Conservation (phyloP, 2,113 vertebrate genomes). For the Cephalopterus ornatus region DNA sequence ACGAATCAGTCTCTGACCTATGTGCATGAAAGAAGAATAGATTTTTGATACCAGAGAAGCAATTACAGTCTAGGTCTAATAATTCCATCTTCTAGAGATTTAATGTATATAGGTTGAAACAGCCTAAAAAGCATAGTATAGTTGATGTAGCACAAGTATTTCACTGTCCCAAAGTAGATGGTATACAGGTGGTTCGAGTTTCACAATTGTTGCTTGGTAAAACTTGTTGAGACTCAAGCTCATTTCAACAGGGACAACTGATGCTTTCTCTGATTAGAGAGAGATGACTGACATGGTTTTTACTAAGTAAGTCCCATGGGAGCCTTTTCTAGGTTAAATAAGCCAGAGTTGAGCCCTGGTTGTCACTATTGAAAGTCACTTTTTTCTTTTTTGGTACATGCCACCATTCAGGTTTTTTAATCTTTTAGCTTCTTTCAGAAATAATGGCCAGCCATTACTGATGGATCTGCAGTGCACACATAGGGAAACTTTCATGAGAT, state of each 20-base stretch:
- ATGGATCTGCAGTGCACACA: background rate
- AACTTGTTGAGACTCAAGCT: background rate
- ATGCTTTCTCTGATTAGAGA: background rate
- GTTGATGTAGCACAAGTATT: background rate
- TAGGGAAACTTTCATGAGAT: background rate
- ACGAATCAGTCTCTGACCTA: background rate
- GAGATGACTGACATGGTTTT: background rate
- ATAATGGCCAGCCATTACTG: background rate
- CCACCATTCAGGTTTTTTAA: background rate
- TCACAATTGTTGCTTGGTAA: background rate
- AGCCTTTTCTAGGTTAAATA: background rate
- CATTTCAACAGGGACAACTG: background rate
- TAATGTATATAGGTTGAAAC: background rate
- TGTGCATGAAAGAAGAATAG: background rate
- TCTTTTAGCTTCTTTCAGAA: background rate
- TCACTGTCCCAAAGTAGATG: background rate
- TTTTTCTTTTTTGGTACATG: background rate
- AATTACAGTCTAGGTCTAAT: background rate
- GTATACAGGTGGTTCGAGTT: background rate
- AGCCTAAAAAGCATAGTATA: background rate
- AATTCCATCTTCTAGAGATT: background rate
- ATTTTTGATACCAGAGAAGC: background rate
- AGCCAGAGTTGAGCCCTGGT: background rate
- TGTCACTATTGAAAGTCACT: background rate
- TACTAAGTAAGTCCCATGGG: background rate